Percentiles rank a stretch among this genome's conserved stretches.
These are phyloP conservation scores for Horisme vitalbata DNA, from an alignment of 2,888 invertebrate species.

Conservation along the genomic window DNA sequence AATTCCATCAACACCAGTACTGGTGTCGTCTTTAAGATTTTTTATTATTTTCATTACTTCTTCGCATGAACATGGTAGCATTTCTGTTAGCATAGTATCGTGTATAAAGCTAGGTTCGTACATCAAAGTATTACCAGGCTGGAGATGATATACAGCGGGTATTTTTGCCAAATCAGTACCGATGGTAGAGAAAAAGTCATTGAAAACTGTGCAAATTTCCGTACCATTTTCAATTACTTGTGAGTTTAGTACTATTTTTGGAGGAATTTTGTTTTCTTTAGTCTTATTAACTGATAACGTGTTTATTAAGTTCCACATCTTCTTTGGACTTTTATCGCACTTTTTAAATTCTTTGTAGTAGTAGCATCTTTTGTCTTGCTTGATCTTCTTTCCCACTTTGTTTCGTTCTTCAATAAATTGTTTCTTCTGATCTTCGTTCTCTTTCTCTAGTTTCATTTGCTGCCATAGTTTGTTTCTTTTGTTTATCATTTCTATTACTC, in stretches of 20 bases:
- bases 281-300: background rate
- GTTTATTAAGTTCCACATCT: background rate
- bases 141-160: background rate
- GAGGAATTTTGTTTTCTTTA: background rate
- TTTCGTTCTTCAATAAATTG: background rate
- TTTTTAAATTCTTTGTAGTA: background rate
- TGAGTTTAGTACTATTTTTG: background rate
- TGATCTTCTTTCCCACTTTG: background rate
- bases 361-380: no score
- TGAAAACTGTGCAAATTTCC: background rate
- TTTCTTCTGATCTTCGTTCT: background rate
- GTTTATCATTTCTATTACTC: background rate
- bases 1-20: no score
- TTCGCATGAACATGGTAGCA: background rate
- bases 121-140: no score
- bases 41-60: background rate
- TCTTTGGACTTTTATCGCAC: background rate
- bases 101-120: background rate
- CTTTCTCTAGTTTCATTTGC: background rate
- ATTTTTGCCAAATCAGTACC: background rate
- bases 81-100: no score
- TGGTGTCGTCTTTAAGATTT: background rate
- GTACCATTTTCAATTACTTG: background rate
- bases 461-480: conserved; percentile 3
- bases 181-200: background rate